Evolutionary conservation across 2,797 vertebrate genomes (phyloP).

Genomic region (Leptoclinus maculatus): DNA sequence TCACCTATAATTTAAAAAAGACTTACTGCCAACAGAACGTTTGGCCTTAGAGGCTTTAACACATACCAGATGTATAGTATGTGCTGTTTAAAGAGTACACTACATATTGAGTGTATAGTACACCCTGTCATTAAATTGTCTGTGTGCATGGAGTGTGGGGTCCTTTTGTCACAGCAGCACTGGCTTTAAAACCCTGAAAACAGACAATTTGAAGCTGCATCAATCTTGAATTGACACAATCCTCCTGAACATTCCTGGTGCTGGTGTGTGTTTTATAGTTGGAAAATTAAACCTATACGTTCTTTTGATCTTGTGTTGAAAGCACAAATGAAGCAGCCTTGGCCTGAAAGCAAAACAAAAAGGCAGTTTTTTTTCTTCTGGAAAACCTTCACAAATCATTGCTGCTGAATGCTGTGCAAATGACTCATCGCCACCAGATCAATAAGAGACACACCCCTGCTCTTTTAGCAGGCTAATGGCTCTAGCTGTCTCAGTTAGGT

Average conservation of each 20-base stretch:
- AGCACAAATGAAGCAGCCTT: background rate
- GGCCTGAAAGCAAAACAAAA: background rate
- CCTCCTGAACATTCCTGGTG: background rate
- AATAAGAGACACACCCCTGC: slow-evolving; percentile 57
- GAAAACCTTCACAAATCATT: slow-evolving; percentile 23
- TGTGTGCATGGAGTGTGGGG: background rate
- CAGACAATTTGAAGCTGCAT: slow-evolving; percentile 12
- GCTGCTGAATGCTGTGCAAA: slow-evolving; percentile 34
- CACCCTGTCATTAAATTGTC: background rate
- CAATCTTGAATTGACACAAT: background rate
- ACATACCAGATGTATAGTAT: background rate
- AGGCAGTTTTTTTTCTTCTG: background rate
- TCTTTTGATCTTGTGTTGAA: slow-evolving; percentile 39
- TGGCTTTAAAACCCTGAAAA: slow-evolving; percentile 22
- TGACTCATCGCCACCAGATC: slow-evolving; percentile 59
- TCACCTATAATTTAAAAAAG: slow-evolving; percentile 2
- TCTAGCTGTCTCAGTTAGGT: slow-evolving; percentile 43
- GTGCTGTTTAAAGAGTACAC: background rate
- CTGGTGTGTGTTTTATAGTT: background rate
- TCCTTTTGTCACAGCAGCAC: background rate
- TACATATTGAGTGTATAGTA: background rate
- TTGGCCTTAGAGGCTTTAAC: background rate
- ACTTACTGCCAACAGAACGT: background rate
- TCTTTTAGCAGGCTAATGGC: slow-evolving; percentile 67
- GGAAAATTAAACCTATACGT: background rate